Evolutionary conservation across 2,113 vertebrate genomes (phyloP), one percentile per base, ranked within the genome.

Genomic region (Tretioscincus oriximinensis): DNA sequence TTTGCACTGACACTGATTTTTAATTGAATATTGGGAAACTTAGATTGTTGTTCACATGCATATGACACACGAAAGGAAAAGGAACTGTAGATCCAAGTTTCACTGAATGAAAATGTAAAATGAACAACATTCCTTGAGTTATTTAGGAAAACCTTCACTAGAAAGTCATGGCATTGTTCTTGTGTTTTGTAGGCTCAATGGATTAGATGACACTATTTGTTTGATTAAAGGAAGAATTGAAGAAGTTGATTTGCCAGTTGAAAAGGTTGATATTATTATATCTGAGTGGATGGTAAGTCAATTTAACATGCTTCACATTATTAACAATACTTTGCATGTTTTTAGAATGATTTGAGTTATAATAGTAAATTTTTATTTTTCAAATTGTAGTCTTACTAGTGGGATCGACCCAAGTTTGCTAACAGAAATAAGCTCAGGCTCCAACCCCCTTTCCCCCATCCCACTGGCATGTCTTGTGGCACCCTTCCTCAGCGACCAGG

Each of bases 221-320:
- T 89, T 99, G 88, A 93, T 99, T 81, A 98, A 98, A 95, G 98
- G 98, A 87, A 96, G 97, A 86, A 97, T 99, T 0, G 98, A 99
- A 92, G 98, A 99, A 88, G 96, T 99, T 80, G 90, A 89, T 80
- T 96, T 99, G 65, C 97, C 97, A 31, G 87, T 97, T 89, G 95
- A 98, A 84, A 97, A 97, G 92, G 98, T 99, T 86, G 98, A 99
- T 87, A 81, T 99, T 84, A 97, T 99, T 91, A 94, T 99, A 94
- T 99, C 98, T 1, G 98, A 99, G 49, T 99, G 98, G 98, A 99
- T 99, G 98, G 98, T 99, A 91, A 98, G 97, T 7, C 31, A n/a
- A 86, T 35, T 41, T 26, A 45, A n/a, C 81, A 8, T 29, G 10
- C n/a, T 49, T 21, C 63, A 7, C 20, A 12, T 41, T 54, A 67